Base-by-base conservation (phyloP, 2,797 vertebrate genomes). In the Peromyscus attwateri region DNA sequence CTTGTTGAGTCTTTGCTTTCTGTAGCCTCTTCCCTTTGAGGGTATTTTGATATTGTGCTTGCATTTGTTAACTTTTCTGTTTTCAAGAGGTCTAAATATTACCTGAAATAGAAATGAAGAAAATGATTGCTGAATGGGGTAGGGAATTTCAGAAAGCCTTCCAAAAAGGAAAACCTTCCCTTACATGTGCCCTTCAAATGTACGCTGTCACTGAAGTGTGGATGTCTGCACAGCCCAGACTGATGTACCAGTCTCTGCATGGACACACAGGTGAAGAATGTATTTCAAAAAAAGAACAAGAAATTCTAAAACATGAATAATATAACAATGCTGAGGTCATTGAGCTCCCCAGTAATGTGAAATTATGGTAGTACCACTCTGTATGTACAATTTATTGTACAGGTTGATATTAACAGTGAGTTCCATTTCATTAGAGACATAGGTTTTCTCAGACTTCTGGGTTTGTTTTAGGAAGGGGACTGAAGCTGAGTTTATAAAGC, bases 161-260 rank as follows among this genome's bases (percentile, higher is more conserved):
- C 43, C n/a, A 52, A 83, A 87, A 29, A 60, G n/a, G n/a, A 89
- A 95, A 25, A 12, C 31, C 2, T 40, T 40, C 21, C 10, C 6
- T 21, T 6, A 27, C 1, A 0, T 1, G 1, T 1, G 0, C 9
- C 55, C 60, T 66, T 55, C 6, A 3, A 1, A 1, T 3, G 2
- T 21, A 19, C 43, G 57, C 13, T n/a, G 12, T 46, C 66, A 34
- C 8, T 31, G 6, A 49, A n/a, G 62, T 27, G 19, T 52, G 83
- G 9, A 19, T 12, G 1, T 70, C 64, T 10, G 64, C 34, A 1
- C 1, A 76, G 40, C 49, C n/a, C 25, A 13, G 8, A 55, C 7
- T 49, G 23, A 34, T 9, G n/a, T 37, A 27, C 13, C 6, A 34
- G 34, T 46, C 43, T 71, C n/a, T 73, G 2, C 13, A 19, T 12